A percentile compares a stretch with the other conserved stretches of the same genome.
Evolutionary conservation across 2,113 vertebrate genomes (phyloP).

Genomic region (Thunnus maccoyii): DNA sequence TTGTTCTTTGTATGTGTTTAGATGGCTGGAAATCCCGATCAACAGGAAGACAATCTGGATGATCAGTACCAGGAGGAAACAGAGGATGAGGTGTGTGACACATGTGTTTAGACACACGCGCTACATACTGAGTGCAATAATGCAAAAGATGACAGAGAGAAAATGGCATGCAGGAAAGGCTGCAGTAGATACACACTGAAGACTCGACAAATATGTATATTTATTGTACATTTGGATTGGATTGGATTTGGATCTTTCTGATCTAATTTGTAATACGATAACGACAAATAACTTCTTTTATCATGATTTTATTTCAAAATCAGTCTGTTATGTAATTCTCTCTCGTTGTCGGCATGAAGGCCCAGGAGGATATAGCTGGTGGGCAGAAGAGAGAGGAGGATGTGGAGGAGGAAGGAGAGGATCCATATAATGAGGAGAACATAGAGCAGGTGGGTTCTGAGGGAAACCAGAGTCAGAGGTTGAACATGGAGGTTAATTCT

Average conservation of each 20-base stretch:
- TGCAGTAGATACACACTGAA: neutral
- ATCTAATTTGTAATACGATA: neutral
- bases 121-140: neutral
- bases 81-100: conserved; percentile 91
- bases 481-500: no score
- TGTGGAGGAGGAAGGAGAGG: conserved; percentile 87
- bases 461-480: neutral
- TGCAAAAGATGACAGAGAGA: neutral
- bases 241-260: no score
- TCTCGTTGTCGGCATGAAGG: conserved; percentile 76
- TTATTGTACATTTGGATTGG: neutral
- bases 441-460: conserved; percentile 87
- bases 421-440: conserved; percentile 92
- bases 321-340: neutral
- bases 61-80: conserved; percentile 97
- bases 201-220: neutral
- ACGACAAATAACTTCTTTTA: neutral
- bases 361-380: conserved; percentile 92
- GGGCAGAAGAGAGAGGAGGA: conserved; percentile 87
- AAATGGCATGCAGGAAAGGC: neutral
- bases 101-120: neutral
- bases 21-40: conserved; percentile 98
- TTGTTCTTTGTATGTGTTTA: conserved; percentile 59
- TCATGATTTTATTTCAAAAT: neutral
- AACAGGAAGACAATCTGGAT: conserved; percentile 95